phyloP scores from a whole-genome alignment of 2,113 vertebrate genomes.

The Clupea harengus region DNA sequence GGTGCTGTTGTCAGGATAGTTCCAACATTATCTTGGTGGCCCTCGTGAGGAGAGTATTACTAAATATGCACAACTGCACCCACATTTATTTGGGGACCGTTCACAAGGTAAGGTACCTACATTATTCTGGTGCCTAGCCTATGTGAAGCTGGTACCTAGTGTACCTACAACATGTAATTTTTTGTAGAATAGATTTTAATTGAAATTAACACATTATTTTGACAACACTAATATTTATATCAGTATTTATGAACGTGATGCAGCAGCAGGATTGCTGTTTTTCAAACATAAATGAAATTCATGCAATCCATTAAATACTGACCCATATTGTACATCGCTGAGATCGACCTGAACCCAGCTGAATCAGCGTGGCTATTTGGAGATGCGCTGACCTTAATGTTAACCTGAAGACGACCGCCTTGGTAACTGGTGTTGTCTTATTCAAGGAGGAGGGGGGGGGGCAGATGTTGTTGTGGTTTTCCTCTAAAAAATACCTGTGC shows the following conservation, averaged over 20 bases:
- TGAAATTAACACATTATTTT: too few relatives aligned
- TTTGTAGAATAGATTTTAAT: too few relatives aligned
- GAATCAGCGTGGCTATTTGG: neutral
- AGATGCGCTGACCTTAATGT: neutral
- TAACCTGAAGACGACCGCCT: neutral
- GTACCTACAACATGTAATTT: too few relatives aligned
- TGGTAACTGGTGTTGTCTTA: neutral
- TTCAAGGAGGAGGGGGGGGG: neutral
- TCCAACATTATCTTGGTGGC: too few relatives aligned
- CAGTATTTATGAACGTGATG: neutral
- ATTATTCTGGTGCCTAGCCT: too few relatives aligned
- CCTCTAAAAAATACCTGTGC: constrained; percentile 62
- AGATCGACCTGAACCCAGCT: neutral
- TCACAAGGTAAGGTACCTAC: too few relatives aligned
- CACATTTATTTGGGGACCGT: too few relatives aligned
- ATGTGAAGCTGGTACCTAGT: too few relatives aligned
- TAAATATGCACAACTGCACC: too few relatives aligned
- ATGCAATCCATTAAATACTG: neutral
- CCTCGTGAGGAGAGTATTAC: too few relatives aligned
- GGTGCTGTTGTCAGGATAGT: too few relatives aligned
- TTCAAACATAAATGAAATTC: neutral
- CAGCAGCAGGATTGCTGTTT: neutral
- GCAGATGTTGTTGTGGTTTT: neutral
- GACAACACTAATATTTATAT: neutral
- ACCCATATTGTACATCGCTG: neutral